Percentiles rank a stretch among this genome's conserved stretches.
phyloP scores from a whole-genome alignment of 2,888 invertebrate genomes.

The Amphipoea lucens region DNA sequence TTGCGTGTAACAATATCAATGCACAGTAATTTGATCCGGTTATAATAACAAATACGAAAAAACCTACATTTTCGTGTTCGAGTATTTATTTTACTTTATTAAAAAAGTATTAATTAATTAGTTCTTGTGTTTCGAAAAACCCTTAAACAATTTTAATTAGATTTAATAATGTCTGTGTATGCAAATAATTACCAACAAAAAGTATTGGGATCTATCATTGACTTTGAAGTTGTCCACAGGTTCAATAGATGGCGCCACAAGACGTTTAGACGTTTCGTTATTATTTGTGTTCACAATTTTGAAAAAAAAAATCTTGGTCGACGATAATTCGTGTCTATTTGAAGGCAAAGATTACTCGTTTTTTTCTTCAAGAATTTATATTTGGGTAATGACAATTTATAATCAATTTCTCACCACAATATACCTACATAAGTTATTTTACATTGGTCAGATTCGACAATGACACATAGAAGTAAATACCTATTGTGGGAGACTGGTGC shows the following conservation, averaged over 20 bases:
- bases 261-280: too few relatives aligned
- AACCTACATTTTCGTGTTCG: background rate
- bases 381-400: too few relatives aligned
- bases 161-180: background rate
- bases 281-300: too few relatives aligned
- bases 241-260: conserved; percentile 3
- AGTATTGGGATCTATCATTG: background rate
- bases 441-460: too few relatives aligned
- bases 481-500: too few relatives aligned
- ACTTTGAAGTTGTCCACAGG: background rate
- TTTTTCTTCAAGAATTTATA: too few relatives aligned
- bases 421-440: too few relatives aligned
- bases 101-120: background rate
- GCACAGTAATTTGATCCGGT: background rate
- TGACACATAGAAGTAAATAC: too few relatives aligned
- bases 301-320: too few relatives aligned
- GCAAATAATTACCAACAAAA: background rate
- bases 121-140: background rate
- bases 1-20: background rate
- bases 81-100: background rate
- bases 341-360: too few relatives aligned
- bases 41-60: background rate
- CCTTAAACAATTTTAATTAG: background rate
- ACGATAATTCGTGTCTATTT: too few relatives aligned
- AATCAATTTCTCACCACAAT: too few relatives aligned